Base-by-base conservation (phyloP, 2,113 vertebrate genomes). In the Oreochromis spilurus region DNA sequence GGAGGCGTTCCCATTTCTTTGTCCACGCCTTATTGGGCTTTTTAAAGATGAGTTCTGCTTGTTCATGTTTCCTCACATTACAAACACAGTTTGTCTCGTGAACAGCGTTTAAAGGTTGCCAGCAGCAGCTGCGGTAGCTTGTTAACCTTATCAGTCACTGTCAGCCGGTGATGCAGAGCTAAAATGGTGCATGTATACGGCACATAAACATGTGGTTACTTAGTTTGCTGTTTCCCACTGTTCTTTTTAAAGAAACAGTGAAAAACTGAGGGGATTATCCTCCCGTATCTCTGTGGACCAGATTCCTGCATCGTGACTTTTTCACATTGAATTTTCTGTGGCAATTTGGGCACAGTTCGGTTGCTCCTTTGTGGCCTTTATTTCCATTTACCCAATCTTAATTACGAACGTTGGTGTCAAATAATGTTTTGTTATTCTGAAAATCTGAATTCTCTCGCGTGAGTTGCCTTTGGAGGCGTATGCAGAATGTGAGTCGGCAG, bases 231-330 rank as follows among this genome's bases (percentile, higher is more conserved):
- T 57, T 80, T 17, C 34, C 26, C 26, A 43, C 17, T 67, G 53
- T 89, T 87, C 77, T 82, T 88, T 88, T 90, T 45, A 81, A 79
- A 21, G 38, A 81, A 88, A 54, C 58, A 50, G 7, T 21, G 43
- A 43, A 86, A 84, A 90, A 85, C 3, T 9, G 55, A 70, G 12
- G 52, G 72, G 81, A 93, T 95, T 89, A 94, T 93, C 92, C 93
- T 84, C 50, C 60, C 80, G 6, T 95, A 95, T 95, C 93, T 93
- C 89, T 24, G 7, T 40, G 67, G 85, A 79, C 86, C 93, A 94
- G 93, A 84, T 65, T 70, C 48, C 45, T 26, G 16, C 38, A 24
- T 82, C 31, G 19, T 84, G 82, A 91, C 90, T 86, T 89, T 57
- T 48, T 87, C 84, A 50, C 85, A 83, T 83, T 87, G 48, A 85